A percentile compares a stretch with the other conserved stretches of the same genome.
phyloP scores from a whole-genome alignment of 2,888 invertebrate species.

The Athalia circularis region DNA sequence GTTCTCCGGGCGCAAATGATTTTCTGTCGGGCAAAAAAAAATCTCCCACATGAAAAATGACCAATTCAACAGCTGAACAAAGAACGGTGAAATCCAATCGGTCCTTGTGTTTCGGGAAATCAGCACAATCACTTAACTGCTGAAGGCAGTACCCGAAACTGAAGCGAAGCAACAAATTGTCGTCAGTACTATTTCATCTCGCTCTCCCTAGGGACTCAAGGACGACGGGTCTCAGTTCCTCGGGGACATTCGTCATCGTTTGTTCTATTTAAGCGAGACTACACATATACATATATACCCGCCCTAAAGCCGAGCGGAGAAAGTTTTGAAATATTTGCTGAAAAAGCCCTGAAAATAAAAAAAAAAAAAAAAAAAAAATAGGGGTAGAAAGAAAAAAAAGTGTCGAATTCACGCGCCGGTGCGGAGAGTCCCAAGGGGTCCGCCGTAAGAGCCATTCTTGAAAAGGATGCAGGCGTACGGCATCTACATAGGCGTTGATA shows the following conservation, averaged over 20 bases:
- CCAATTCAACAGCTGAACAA: background rate
- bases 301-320: background rate
- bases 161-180: conserved; percentile 35
- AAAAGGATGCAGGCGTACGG: conserved; percentile 18
- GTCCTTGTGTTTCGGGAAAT: background rate
- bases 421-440: conserved; percentile 32
- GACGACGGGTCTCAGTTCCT: conserved; percentile 25
- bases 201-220: conserved; percentile 17
- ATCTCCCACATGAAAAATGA: background rate
- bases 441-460: conserved; percentile 20
- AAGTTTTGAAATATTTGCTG: conserved; percentile 32
- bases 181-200: conserved; percentile 14
- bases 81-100: conserved; percentile 3
- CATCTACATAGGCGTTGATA: conserved; percentile 9
- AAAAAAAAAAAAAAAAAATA: background rate
- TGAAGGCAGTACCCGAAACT: conserved; percentile 16
- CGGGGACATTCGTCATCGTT: conserved; percentile 41
- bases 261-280: conserved; percentile 32
- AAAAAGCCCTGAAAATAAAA: background rate
- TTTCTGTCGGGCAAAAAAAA: background rate
- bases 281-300: background rate
- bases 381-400: background rate
- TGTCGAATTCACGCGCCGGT: conserved; percentile 23
- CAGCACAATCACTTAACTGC: conserved; percentile 33
- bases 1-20: background rate